phyloP scores from a whole-genome alignment of 2,113 vertebrate genomes.

The Desmodus rotundus region DNA sequence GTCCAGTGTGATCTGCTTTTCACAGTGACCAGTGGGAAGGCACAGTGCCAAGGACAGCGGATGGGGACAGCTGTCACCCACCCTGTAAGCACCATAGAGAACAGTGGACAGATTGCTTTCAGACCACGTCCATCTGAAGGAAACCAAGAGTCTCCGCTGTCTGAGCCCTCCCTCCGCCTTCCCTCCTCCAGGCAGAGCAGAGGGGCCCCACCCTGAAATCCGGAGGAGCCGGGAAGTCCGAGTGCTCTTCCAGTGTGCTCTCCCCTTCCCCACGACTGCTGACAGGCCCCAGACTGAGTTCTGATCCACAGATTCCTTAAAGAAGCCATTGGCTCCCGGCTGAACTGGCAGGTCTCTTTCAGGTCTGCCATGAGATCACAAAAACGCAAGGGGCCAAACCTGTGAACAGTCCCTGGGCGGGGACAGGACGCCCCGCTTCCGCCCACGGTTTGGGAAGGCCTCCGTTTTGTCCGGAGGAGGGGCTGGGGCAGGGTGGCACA shows the following conservation, averaged over 20 bases:
- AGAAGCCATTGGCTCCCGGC: slow-evolving; percentile 22
- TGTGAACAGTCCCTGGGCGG: neutral
- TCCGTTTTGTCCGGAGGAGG: neutral
- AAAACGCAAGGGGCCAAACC: neutral
- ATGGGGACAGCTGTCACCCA: slow-evolving; percentile 56
- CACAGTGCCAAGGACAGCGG: slow-evolving; percentile 56
- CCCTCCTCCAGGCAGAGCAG: neutral
- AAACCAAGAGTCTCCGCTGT: neutral
- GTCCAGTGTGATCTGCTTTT: slow-evolving; percentile 72
- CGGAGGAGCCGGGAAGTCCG: neutral
- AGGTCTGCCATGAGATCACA: neutral
- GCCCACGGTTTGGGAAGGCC: neutral
- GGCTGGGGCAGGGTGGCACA: neutral
- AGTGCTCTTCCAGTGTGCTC: neutral
- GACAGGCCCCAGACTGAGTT: neutral
- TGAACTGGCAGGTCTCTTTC: neutral
- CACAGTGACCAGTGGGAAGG: slow-evolving; percentile 69
- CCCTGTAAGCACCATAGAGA: slow-evolving; percentile 57
- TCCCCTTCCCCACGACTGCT: neutral
- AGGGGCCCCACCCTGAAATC: neutral
- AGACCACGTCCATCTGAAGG: slow-evolving; percentile 31
- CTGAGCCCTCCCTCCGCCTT: neutral
- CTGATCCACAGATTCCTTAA: neutral
- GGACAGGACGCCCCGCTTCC: neutral
- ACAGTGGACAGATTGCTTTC: slow-evolving; percentile 42